Percentiles rank a stretch among this genome's conserved stretches.
phyloP scores from a whole-genome alignment of 1,140 invertebrate genomes.

The Lysiphlebus fabarum region DNA sequence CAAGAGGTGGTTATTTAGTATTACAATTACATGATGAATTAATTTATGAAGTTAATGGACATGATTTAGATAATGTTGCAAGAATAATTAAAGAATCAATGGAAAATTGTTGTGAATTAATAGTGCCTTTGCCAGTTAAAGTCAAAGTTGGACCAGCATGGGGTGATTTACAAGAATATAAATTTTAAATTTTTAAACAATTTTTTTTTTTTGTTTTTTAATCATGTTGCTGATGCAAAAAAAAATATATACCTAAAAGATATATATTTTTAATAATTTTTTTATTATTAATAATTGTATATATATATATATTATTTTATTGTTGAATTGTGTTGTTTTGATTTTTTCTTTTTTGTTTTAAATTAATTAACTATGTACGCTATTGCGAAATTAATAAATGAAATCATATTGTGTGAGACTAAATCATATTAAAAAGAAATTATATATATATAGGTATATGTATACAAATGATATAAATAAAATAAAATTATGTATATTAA shows the following conservation, averaged over 20 bases:
- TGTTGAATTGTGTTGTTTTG: not conserved
- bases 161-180: constrained; percentile 64
- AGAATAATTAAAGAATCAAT: constrained; percentile 72
- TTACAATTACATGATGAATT: constrained; percentile 96
- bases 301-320: not conserved
- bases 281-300: constrained; percentile 8
- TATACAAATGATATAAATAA: too few species aligned
- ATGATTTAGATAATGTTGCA: constrained; percentile 62
- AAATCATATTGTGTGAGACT: too few species aligned
- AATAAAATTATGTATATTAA: too few species aligned
- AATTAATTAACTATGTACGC: too few species aligned
- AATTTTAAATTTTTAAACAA: not conserved
- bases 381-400: too few species aligned
- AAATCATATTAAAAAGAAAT: too few species aligned
- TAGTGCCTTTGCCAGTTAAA: constrained; percentile 82
- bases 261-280: constrained; percentile 20
- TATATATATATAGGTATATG: too few species aligned
- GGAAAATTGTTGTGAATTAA: constrained; percentile 66
- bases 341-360: too few species aligned
- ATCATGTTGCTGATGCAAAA: not conserved
- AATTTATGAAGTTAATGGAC: constrained; percentile 75
- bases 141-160: constrained; percentile 77
- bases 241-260: too few species aligned
- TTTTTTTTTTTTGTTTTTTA: constrained; percentile 18
- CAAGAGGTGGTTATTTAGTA: constrained; percentile 64